Conservation (phyloP, 1,140 invertebrate genomes). For the Centruroides sculpturatus region DNA sequence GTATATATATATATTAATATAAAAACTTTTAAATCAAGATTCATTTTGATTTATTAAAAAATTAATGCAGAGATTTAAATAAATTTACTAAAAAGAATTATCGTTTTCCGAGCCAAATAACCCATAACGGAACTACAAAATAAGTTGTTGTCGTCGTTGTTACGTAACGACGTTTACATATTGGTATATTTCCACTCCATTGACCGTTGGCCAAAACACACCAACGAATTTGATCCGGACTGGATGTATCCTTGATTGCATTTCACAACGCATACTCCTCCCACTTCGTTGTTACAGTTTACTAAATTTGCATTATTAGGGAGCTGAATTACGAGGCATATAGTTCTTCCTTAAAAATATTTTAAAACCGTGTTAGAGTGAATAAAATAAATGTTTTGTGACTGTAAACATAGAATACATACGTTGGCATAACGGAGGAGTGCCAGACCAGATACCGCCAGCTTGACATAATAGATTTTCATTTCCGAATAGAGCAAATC, state of each 20-base stretch:
- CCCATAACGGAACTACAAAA: constrained; percentile 12
- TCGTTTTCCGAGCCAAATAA: constrained; percentile 5
- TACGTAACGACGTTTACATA: constrained; percentile 19
- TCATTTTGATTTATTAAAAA: no score
- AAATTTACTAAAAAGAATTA: not conserved
- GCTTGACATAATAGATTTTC: constrained; percentile 7
- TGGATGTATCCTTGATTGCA: constrained; percentile 29
- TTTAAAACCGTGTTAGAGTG: no score
- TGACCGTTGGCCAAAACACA: constrained; percentile 2
- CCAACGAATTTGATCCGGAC: constrained; percentile 22
- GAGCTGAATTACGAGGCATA: constrained; percentile 1
- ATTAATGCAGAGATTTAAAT: no score
- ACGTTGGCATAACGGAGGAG: constrained; percentile 5
- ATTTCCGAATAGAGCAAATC: constrained; percentile 10
- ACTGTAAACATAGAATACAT: not conserved
- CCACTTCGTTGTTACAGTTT: constrained; percentile 4
- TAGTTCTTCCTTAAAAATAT: constrained; percentile 2
- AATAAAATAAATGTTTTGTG: no score
- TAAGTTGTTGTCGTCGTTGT: constrained; percentile 10
- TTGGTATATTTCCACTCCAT: constrained; percentile 9
- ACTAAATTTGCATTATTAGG: constrained; percentile 17
- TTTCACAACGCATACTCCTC: constrained; percentile 17
- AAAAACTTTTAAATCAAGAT: no score
- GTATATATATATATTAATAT: no score
- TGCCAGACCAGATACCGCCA: constrained; percentile 10